These are phyloP conservation scores for Pollicipes pollicipes DNA, from an alignment of 1,140 invertebrate genomes.

Conservation along the genomic window DNA sequence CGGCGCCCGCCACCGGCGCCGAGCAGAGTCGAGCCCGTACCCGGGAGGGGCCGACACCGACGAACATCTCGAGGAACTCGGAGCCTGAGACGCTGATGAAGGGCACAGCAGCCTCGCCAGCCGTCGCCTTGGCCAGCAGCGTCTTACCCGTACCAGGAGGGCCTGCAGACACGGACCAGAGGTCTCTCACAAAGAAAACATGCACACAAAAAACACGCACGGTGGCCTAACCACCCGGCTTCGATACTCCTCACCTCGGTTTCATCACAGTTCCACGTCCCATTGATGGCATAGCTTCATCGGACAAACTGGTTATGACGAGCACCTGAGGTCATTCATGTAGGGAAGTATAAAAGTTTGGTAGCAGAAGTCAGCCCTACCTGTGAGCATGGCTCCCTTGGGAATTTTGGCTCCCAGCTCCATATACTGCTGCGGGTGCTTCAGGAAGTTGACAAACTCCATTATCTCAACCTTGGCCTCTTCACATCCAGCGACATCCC, in stretches of 20 bases:
- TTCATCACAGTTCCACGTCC: too few species aligned
- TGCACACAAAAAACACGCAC: conserved; percentile 27
- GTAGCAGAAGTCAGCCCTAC: too few species aligned
- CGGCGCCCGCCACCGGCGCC: too few species aligned
- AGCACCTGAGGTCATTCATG: too few species aligned
- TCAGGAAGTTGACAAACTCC: conserved; percentile 99
- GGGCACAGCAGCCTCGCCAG: conserved; percentile 96
- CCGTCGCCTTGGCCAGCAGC: conserved; percentile 93
- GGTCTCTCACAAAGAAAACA: too few species aligned
- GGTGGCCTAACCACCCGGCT: too few species aligned
- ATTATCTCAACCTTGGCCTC: conserved; percentile 99
- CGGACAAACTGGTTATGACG: too few species aligned
- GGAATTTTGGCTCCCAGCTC: conserved; percentile 98
- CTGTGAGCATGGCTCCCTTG: conserved; percentile 78
- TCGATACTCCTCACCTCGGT: not conserved
- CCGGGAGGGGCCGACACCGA: conserved; percentile 96
- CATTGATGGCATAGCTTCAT: too few species aligned
- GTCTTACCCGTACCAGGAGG: conserved; percentile 98
- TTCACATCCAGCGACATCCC: conserved; percentile 98
- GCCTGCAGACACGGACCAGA: conserved; percentile 32
- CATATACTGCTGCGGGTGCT: conserved; percentile 96
- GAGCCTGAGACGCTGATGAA: conserved; percentile 96
- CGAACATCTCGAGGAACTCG: conserved; percentile 99
- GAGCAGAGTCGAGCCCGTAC: conserved; percentile 34
- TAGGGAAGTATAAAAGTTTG: too few species aligned